Conservation (phyloP, 64 coral and sea anemone species). For the Pocillopora damicornis region DNA sequence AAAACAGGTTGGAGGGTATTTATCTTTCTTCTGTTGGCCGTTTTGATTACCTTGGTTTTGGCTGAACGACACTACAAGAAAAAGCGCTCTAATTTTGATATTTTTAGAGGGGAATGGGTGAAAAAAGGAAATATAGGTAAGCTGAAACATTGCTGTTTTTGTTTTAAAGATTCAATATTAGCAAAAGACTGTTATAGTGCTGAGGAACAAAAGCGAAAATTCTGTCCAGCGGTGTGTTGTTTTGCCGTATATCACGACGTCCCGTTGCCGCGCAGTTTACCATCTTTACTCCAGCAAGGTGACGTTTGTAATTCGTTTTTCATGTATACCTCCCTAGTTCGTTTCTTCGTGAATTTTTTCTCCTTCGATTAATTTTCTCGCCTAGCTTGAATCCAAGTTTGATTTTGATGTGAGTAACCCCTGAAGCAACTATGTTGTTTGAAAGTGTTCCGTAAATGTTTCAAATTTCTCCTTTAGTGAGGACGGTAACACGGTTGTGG, state of each 20-base stretch:
- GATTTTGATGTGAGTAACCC: no score
- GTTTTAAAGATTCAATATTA: slow-evolving; percentile 1
- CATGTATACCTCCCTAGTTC: neutral
- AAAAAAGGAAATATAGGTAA: no score
- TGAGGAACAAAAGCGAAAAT: neutral
- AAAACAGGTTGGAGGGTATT: neutral
- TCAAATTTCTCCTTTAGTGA: no score
- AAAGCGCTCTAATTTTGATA: no score
- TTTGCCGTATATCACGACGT: slow-evolving; percentile 25
- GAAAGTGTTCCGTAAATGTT: no score
- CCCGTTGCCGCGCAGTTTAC: neutral
- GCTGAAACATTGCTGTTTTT: neutral
- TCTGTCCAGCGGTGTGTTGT: slow-evolving; percentile 18
- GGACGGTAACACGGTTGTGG: no score
- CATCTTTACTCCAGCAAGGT: neutral
- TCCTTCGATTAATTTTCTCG: neutral
- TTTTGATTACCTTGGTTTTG: no score
- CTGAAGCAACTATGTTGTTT: no score
- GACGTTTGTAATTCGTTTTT: neutral
- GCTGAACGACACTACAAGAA: no score
- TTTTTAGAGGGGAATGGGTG: no score
- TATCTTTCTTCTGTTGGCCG: neutral
- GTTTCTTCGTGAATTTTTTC: neutral
- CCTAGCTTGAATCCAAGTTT: neutral
- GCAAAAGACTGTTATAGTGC: slow-evolving; percentile 1